phyloP scores from a whole-genome alignment of 2,113 vertebrate species.

The Psilopogon haemacephalus region DNA sequence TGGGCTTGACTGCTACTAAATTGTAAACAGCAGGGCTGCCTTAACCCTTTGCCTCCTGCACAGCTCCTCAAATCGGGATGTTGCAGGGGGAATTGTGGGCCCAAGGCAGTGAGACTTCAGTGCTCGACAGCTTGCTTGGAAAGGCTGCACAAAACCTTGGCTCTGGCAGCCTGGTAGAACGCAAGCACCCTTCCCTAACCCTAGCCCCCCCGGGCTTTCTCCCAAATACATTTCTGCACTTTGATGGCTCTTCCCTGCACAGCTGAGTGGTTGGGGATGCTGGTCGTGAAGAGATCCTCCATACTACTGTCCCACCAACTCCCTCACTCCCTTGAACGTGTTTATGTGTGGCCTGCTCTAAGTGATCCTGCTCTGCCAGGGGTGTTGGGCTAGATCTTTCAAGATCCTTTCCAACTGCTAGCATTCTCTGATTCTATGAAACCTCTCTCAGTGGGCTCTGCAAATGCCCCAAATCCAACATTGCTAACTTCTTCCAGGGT shows the following conservation, averaged over 20 bases:
- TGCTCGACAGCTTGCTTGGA: neutral
- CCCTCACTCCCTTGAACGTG: no score
- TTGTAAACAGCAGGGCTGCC: slow-evolving; percentile 40
- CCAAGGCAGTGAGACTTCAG: neutral
- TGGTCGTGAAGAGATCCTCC: accelerated
- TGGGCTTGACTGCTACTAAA: slow-evolving; percentile 30
- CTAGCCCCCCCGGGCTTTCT: neutral
- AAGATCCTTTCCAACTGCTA: no score
- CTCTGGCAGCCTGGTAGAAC: accelerated
- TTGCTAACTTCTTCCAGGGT: neutral
- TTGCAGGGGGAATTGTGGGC: neutral
- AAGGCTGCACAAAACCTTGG: neutral
- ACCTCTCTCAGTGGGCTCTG: accelerated
- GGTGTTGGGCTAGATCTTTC: no score
- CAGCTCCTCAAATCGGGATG: neutral
- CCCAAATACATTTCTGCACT: neutral
- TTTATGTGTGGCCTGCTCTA: no score
- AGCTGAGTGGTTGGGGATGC: neutral
- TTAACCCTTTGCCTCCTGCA: slow-evolving; percentile 38
- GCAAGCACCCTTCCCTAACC: neutral
- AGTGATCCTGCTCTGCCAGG: no score
- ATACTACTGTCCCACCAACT: accelerated
- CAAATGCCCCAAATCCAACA: neutral
- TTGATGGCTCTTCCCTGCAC: neutral
- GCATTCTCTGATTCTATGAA: no score